A percentile compares a stretch with the other conserved stretches of the same genome.
Conservation (phyloP, 1,140 invertebrate species). For the Atta colombica region DNA sequence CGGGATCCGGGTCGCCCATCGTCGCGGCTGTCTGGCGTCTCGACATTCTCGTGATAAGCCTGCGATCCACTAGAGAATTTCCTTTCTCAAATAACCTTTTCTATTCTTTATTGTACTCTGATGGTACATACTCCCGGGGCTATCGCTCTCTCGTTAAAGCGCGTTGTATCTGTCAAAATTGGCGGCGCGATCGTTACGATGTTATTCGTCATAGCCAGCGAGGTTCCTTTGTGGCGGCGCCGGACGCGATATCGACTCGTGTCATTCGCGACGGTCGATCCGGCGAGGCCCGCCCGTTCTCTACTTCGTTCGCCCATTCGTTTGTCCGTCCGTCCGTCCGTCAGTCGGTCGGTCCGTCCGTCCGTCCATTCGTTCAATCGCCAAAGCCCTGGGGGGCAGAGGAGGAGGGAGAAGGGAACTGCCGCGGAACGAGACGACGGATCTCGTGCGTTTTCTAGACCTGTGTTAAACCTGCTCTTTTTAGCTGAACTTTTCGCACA, state of each 20-base stretch:
- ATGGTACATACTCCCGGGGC: too few species aligned
- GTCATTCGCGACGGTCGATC: conserved; percentile 49
- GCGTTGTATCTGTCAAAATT: not conserved
- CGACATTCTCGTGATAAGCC: not conserved
- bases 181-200: conserved; percentile 29
- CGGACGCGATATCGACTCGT: conserved; percentile 57
- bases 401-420: too few species aligned
- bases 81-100: conserved; percentile 24
- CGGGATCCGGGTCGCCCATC: not conserved
- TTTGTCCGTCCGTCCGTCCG: not conserved
- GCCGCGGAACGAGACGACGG: not conserved
- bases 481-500: too few species aligned
- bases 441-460: not conserved
- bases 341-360: too few species aligned
- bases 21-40: not conserved
- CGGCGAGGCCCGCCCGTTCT: conserved; percentile 45
- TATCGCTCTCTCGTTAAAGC: not conserved
- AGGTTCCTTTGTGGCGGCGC: conserved; percentile 50
- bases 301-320: not conserved
- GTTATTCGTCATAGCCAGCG: not conserved
- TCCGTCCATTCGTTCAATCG: not conserved
- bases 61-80: not conserved
- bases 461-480: too few species aligned
- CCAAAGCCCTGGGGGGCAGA: not conserved
- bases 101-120: not conserved